A percentile compares a stretch with the other conserved stretches of the same genome.
phyloP scores from a whole-genome alignment of 2,113 vertebrate species.

The Phrynosoma blainvillii region DNA sequence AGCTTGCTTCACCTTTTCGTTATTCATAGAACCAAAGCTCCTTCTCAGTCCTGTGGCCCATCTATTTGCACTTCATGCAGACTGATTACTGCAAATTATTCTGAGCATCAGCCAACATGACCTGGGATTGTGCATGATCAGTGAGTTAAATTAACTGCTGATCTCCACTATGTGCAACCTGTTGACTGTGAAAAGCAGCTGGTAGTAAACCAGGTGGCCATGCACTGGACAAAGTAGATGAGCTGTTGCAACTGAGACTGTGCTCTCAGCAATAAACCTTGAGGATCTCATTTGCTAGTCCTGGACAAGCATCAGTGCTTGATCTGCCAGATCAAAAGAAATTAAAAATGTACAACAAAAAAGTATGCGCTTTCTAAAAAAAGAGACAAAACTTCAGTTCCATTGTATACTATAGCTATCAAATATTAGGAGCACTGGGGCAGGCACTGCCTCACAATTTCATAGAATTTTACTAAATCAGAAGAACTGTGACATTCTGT shows the following conservation, averaged over 20 bases:
- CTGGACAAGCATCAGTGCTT: not conserved
- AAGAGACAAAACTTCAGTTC: no score
- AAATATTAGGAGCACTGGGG: no score
- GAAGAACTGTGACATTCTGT: not conserved
- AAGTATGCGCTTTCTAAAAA: no score
- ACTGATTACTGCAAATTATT: not conserved
- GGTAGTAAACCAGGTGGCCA: not conserved
- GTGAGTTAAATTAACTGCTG: not conserved
- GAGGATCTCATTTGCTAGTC: not conserved
- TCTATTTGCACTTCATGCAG: not conserved
- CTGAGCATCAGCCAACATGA: slow-evolving; percentile 3
- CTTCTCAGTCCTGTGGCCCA: not conserved
- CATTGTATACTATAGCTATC: no score
- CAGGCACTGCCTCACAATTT: not conserved
- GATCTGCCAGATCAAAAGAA: not conserved
- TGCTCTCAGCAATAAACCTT: not conserved
- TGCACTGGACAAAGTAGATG: not conserved
- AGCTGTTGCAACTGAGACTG: not conserved
- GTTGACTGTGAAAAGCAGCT: not conserved
- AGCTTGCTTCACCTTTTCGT: not conserved
- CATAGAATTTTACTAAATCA: not conserved
- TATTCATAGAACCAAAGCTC: not conserved
- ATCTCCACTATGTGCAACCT: not conserved
- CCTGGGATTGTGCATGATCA: not conserved
- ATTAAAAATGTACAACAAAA: no score